Conservation (phyloP, 2,113 vertebrate genomes). For the Microcebus jonahi region DNA sequence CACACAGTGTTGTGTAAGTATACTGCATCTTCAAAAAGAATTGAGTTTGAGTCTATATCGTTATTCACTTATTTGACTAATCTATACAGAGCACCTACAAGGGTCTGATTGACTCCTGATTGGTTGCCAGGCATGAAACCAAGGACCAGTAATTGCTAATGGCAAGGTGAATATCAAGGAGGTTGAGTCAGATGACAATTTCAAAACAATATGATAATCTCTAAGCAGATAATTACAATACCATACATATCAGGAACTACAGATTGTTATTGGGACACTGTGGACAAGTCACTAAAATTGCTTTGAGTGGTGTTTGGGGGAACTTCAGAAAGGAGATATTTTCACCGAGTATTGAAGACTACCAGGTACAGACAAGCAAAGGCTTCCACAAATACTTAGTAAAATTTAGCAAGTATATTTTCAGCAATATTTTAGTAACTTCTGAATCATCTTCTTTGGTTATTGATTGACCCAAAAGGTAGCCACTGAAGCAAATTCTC, state of each 20-base stretch:
- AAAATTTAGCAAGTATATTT: neutral
- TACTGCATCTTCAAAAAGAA: neutral
- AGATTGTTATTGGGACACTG: neutral
- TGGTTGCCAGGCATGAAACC: neutral
- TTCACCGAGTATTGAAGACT: neutral
- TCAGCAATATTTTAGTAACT: slow-evolving; percentile 14
- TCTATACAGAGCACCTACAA: neutral
- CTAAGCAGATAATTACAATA: neutral
- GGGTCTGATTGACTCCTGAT: neutral
- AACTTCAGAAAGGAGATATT: neutral
- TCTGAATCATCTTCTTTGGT: neutral
- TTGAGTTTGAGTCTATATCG: neutral
- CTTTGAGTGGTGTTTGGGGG: neutral
- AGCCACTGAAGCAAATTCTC: neutral
- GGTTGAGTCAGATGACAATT: slow-evolving; percentile 9
- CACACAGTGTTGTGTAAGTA: neutral
- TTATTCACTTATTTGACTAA: neutral
- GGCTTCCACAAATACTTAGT: neutral
- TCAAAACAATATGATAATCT: neutral
- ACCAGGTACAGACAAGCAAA: slow-evolving; percentile 13
- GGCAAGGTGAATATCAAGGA: neutral
- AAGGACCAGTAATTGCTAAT: neutral
- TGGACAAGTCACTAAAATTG: neutral
- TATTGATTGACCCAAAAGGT: neutral
- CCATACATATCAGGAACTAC: neutral